Evolutionary conservation across 2,797 vertebrate genomes (phyloP), one percentile per base, ranked within the genome.

Genomic region (Sparus aurata): DNA sequence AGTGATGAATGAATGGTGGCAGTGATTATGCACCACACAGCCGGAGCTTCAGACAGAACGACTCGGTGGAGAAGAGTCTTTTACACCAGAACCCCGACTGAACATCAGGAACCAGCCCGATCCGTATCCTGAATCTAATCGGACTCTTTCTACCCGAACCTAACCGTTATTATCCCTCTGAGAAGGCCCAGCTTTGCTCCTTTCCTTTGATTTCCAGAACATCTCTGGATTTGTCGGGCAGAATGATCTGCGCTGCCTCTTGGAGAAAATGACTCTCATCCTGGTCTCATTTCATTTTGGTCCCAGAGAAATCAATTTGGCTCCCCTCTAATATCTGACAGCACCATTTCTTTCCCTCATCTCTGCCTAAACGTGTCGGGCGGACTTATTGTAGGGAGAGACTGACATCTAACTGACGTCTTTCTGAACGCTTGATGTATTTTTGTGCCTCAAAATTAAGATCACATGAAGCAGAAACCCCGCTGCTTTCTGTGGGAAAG

Each of bases 1-100:
- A 78, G 71, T 81, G 83, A 85, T 87, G 70, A 83, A 85, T 87
- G 70, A 86, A 70, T 75, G 63, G 53, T 60, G 71, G 69, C 68
- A 74, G 69, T 70, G 61, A 75, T 80, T 80, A 70, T 69, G 53
- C 41, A 27, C 82, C 38, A 20, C 73, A 79, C 87, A 87, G 77
- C 85, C 89, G 85, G 65, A 80, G 82, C 68, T 77, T 77, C 59
- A 75, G 54, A 68, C 67, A 85, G 72, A 80, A 27, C 27, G 3
- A 79, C 59, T 76, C 58, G 73, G 15, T 73, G 30, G 53, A 75
- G 25, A 12, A 10, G 47, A 69, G 18, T 57, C 10, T 47, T 73
- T 57, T 25, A 10, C 50, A 9, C 38, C 38, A 52, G 10, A 22
- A n/a, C 50, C 27, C 4, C 27, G 2, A 8, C 38, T 38, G 38